Evolutionary conservation across 2,113 vertebrate species (phyloP).

Genomic region (Theristicus caerulescens): DNA sequence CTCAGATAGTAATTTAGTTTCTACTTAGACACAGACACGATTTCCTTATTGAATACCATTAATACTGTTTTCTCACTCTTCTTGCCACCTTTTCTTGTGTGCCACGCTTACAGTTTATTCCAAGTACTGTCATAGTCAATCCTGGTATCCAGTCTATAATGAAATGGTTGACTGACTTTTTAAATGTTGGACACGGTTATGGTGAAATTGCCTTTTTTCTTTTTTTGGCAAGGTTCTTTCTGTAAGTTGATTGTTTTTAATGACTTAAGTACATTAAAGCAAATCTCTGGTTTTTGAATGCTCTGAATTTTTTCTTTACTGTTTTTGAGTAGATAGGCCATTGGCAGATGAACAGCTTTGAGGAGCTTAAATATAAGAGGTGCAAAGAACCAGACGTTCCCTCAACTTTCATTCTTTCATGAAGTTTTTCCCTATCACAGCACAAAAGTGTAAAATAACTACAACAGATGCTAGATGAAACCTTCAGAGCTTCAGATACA

Average conservation of each 20-base stretch:
- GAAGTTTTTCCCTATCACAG: neutral
- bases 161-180: neutral
- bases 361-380: neutral
- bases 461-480: neutral
- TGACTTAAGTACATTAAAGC: neutral
- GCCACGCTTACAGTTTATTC: neutral
- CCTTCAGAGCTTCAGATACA: neutral
- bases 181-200: neutral
- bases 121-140: neutral
- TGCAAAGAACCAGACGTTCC: neutral
- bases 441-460: neutral
- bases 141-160: neutral
- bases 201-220: neutral
- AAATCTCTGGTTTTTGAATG: neutral
- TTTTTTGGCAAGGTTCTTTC: neutral
- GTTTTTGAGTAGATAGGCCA: neutral
- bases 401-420: neutral
- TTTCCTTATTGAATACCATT: constrained; percentile 47
- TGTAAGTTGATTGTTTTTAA: neutral
- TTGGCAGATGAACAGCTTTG: neutral
- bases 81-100: neutral
- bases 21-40: constrained; percentile 27
- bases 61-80: constrained; percentile 13
- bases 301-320: neutral
- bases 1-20: constrained; percentile 37